Percentiles rank a stretch among this genome's conserved stretches.
Evolutionary conservation across 35 echinoderm and acorn worm genomes (phyloP).

Genomic region (Heliocidaris tuberculata): DNA sequence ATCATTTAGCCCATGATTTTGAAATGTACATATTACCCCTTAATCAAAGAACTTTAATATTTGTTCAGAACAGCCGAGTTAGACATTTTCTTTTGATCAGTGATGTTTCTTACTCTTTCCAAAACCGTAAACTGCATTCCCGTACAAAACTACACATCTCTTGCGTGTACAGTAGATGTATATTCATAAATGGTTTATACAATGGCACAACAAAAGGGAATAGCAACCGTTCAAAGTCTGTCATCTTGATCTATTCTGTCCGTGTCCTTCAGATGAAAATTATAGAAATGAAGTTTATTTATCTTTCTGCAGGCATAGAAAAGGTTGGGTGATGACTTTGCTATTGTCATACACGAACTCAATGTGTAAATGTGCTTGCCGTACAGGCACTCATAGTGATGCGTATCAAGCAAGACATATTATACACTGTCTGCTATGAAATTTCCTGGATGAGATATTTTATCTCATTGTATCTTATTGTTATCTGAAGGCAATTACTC

Average conservation of each 20-base stretch:
- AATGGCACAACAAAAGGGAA: background rate
- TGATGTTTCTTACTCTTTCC: background rate
- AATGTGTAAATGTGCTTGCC: no score
- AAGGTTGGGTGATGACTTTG: background rate
- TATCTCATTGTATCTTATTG: no score
- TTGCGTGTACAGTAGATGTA: background rate
- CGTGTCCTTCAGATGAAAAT: background rate
- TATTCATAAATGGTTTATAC: background rate
- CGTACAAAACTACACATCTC: background rate
- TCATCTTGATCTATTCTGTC: background rate
- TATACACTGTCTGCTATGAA: no score
- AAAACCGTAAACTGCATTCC: background rate
- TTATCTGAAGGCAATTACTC: no score
- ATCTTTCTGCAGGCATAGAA: background rate
- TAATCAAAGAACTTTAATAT: no score
- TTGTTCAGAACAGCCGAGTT: no score
- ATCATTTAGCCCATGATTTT: no score
- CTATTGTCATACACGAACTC: background rate
- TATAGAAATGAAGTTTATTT: background rate
- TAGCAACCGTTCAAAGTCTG: background rate
- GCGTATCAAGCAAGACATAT: no score
- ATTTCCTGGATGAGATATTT: no score
- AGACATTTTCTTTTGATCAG: no score
- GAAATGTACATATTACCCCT: no score
- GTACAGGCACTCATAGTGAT: no score